phyloP scores from a whole-genome alignment of 2,113 vertebrate species.

The Pseudorhombus dupliciocellatus region DNA sequence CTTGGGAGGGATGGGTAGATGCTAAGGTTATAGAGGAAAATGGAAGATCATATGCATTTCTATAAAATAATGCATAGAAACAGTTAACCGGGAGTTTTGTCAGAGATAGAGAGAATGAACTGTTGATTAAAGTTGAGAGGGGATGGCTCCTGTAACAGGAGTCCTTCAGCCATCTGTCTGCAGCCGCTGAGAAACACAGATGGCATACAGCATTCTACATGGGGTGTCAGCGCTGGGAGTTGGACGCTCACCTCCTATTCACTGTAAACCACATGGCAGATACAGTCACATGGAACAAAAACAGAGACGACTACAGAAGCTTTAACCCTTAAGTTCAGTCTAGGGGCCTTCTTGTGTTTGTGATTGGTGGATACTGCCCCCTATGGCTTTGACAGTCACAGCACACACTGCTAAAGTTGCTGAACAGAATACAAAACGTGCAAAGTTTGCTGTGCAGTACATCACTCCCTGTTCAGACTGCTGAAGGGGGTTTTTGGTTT shows the following conservation, averaged over 20 bases:
- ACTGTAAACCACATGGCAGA: slow-evolving; percentile 54
- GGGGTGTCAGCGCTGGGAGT: slow-evolving; percentile 48
- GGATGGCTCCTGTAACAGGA: slow-evolving; percentile 63
- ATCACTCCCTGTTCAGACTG: background rate
- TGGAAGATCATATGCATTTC: background rate
- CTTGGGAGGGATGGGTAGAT: too few relatives aligned
- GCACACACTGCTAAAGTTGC: slow-evolving; percentile 30
- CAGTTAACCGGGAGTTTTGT: background rate
- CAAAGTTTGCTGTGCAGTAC: background rate
- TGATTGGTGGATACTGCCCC: slow-evolving; percentile 66
- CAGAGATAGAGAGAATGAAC: slow-evolving; percentile 26
- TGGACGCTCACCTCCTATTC: slow-evolving; percentile 56
- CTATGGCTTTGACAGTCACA: slow-evolving; percentile 45
- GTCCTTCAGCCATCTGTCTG: slow-evolving; percentile 71
- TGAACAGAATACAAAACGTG: background rate
- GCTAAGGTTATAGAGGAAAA: too few relatives aligned
- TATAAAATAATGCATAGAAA: background rate
- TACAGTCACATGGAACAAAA: slow-evolving; percentile 23
- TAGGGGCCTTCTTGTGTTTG: slow-evolving; percentile 3
- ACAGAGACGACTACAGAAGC: background rate
- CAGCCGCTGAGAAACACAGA: slow-evolving; percentile 62
- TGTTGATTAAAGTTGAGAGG: slow-evolving; percentile 56
- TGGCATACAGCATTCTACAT: slow-evolving; percentile 64
- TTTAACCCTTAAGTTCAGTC: background rate
- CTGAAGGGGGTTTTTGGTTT: background rate